Conservation (phyloP, 2,113 vertebrate species). For the Cichladusa arquata region DNA sequence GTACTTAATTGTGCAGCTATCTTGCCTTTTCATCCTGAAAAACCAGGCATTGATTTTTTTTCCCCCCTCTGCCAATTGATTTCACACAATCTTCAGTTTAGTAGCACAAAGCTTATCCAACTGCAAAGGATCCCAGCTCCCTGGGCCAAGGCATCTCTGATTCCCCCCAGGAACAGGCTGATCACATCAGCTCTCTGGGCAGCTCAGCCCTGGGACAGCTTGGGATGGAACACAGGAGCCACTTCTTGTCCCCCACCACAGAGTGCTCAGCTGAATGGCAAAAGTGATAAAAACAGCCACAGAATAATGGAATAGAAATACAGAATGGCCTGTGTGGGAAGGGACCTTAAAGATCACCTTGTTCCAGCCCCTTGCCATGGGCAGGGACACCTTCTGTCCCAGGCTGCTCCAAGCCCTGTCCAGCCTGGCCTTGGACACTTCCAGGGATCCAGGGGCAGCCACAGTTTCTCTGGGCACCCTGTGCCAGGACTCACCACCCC, state of each 20-base stretch:
- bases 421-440: background rate
- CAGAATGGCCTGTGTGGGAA: background rate
- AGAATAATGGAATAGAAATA: background rate
- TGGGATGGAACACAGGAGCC: background rate
- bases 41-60: constrained; percentile 71
- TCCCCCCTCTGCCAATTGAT: constrained; percentile 61
- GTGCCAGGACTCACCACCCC: background rate
- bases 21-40: constrained; percentile 73
- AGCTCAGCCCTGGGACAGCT: background rate
- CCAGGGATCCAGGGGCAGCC: background rate
- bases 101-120: constrained; percentile 38
- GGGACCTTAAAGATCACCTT: background rate
- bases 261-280: background rate
- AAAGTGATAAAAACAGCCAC: background rate
- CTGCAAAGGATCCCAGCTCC: constrained; percentile 33
- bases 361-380: background rate
- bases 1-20: constrained; percentile 74
- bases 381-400: fast-evolving
- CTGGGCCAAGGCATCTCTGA: background rate
- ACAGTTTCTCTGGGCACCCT: background rate
- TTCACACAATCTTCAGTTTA: constrained; percentile 73
- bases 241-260: background rate
- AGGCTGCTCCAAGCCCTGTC: fast-evolving
- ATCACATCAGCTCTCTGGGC: background rate
- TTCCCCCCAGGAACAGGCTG: background rate